phyloP scores from a whole-genome alignment of 2,888 invertebrate genomes.

The Xestobium rufovillosum region DNA sequence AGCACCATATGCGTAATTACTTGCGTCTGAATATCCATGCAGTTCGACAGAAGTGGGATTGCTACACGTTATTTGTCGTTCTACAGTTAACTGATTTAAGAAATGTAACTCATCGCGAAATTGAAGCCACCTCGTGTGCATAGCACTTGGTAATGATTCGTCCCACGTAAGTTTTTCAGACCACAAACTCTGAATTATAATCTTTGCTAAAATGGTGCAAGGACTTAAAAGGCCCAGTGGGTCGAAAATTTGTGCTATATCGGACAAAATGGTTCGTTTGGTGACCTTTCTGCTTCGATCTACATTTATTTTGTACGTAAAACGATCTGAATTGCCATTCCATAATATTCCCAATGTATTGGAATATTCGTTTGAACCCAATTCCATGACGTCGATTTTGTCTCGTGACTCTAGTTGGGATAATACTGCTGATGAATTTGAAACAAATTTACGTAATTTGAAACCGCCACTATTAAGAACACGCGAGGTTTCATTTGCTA shows the following conservation, averaged over 20 bases:
- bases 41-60: slow-evolving; percentile 16
- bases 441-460: slow-evolving; percentile 13
- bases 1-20: too few relatives aligned
- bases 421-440: background rate
- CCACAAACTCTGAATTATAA: too few relatives aligned
- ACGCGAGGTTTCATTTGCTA: background rate
- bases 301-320: slow-evolving; percentile 11
- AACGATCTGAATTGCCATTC: slow-evolving; percentile 14
- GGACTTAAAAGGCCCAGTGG: background rate
- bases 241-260: slow-evolving; percentile 1
- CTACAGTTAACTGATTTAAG: slow-evolving; percentile 15
- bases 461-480: slow-evolving; percentile 15
- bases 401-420: too few relatives aligned
- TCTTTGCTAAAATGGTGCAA: background rate
- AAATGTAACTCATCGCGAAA: slow-evolving; percentile 10
- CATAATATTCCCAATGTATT: slow-evolving; percentile 18
- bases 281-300: background rate
- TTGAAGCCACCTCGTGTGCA: slow-evolving; percentile 16
- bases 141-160: slow-evolving; percentile 14
- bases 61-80: slow-evolving; percentile 12
- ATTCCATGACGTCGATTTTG: slow-evolving; percentile 1
- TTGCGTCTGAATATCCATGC: slow-evolving; percentile 27
- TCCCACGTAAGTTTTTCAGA: too few relatives aligned
- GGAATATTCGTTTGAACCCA: slow-evolving; percentile 7
- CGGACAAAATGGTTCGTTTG: background rate